Conservation (phyloP, 2,113 vertebrate species). For the Gymnogyps californianus region DNA sequence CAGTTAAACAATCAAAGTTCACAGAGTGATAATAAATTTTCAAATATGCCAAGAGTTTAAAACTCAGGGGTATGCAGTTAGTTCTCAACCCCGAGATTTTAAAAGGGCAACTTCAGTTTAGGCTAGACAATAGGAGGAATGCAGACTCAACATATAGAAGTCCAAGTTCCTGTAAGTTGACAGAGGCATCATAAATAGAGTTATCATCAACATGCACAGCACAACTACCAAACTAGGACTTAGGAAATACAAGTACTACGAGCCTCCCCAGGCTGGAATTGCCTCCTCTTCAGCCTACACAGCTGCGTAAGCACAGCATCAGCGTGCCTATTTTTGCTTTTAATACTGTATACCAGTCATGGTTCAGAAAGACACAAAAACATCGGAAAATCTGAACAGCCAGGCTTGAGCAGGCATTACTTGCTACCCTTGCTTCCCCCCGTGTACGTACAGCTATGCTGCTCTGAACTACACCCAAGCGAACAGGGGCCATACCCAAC, state of each 20-base stretch:
- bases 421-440: not conserved
- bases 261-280: not conserved
- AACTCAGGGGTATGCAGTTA: not conserved
- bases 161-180: not conserved
- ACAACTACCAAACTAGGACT: not conserved
- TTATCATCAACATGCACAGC: not conserved
- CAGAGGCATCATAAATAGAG: not conserved
- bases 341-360: not conserved
- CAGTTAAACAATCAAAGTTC: not conserved
- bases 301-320: not conserved
- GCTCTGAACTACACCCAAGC: not conserved
- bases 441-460: fast-evolving
- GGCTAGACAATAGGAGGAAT: not conserved
- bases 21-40: not conserved
- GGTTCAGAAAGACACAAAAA: not conserved
- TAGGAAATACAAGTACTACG: fast-evolving
- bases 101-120: not conserved
- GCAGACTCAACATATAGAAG: not conserved
- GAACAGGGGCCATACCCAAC: not conserved
- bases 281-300: not conserved
- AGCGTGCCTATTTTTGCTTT: not conserved
- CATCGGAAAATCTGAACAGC: not conserved
- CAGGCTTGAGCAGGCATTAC: not conserved
- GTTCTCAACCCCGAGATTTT: not conserved
- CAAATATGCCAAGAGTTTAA: not conserved